These are phyloP conservation scores for Athripsodes cinereus DNA, from an alignment of 2,888 invertebrate species.

Conservation along the genomic window DNA sequence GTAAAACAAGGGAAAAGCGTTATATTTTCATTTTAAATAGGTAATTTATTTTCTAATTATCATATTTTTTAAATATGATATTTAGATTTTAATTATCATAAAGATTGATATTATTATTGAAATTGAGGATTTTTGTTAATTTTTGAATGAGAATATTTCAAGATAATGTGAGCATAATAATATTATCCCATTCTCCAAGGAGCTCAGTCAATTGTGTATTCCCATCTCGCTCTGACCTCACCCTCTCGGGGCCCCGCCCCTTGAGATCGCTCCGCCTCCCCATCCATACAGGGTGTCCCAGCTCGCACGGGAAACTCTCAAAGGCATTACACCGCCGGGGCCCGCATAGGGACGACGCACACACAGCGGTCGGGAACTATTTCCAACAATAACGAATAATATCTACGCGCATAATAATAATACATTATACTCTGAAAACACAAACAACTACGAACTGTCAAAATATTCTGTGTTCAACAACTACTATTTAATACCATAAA, in stretches of 20 bases:
- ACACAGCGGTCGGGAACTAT: conserved; percentile 13
- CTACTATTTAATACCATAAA: too few relatives aligned
- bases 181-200: neutral
- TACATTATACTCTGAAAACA: neutral
- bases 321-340: conserved; percentile 39
- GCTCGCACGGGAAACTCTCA: conserved; percentile 50
- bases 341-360: conserved; percentile 25
- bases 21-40: too few relatives aligned
- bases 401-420: conserved; percentile 8
- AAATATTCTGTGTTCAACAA: neutral
- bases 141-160: too few relatives aligned
- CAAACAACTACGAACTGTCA: conserved; percentile 6
- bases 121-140: too few relatives aligned
- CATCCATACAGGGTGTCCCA: conserved; percentile 34
- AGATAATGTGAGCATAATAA: too few relatives aligned
- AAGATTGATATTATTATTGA: too few relatives aligned
- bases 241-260: conserved; percentile 25
- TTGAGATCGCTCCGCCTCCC: conserved; percentile 12
- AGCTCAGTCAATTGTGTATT: conserved; percentile 6
- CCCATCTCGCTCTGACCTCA: conserved; percentile 23
- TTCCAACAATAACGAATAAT: too few relatives aligned
- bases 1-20: too few relatives aligned
- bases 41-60: too few relatives aligned
- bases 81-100: too few relatives aligned
- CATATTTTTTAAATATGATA: too few relatives aligned